phyloP scores from a whole-genome alignment of 1,140 invertebrate genomes.

The Battus philenor region DNA sequence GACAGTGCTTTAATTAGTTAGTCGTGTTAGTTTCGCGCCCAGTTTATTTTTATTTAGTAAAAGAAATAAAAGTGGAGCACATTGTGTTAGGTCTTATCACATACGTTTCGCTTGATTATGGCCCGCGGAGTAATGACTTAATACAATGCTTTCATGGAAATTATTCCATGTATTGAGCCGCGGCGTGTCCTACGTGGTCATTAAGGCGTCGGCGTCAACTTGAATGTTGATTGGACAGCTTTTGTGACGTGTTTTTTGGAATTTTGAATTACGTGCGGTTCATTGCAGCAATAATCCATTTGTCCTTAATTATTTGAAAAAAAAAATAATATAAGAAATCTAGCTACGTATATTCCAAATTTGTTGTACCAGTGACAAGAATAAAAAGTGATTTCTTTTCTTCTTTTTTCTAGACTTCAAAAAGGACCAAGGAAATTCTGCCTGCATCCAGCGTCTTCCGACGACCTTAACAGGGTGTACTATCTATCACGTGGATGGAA shows the following conservation, averaged over 20 bases:
- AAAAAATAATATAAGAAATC: no score
- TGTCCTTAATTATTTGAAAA: no score
- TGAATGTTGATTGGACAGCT: slow-evolving; percentile 27
- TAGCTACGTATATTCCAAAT: no score
- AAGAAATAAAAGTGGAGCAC: slow-evolving; percentile 8
- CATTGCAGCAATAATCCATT: no score
- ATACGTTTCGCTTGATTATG: slow-evolving; percentile 32
- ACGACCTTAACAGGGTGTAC: no score
- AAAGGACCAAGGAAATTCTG: no score
- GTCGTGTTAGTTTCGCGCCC: slow-evolving; percentile 3
- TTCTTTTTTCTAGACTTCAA: no score
- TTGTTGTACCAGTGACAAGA: no score
- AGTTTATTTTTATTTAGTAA: slow-evolving; percentile 9
- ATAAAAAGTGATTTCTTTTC: no score
- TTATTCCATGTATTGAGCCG: slow-evolving; percentile 34
- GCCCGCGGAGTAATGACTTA: slow-evolving; percentile 51
- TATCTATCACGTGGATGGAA: no score
- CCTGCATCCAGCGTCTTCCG: no score
- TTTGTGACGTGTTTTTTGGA: slow-evolving; percentile 16
- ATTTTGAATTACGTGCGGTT: no score
- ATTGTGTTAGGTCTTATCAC: slow-evolving; percentile 20
- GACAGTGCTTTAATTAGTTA: slow-evolving; percentile 14
- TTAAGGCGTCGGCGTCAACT: slow-evolving; percentile 35
- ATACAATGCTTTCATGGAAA: slow-evolving; percentile 52
- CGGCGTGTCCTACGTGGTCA: slow-evolving; percentile 31